Base-by-base conservation (phyloP, 1,140 invertebrate species). In the Mizuhopecten yessoensis region DNA sequence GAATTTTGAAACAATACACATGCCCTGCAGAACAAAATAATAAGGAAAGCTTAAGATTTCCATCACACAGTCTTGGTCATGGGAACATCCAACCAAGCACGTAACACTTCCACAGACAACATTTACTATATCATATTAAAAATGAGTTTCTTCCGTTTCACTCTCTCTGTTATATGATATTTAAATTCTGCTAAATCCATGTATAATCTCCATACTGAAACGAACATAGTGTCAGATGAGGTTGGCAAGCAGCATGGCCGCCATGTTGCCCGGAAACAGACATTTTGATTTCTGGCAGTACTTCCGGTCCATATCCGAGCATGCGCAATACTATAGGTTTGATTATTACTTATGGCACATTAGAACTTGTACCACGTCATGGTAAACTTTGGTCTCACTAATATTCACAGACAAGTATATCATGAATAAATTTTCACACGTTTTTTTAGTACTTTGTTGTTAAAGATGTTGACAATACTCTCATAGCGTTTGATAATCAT, bases 401-500 rank as follows among this genome's bases (percentile, higher is more conserved):
- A n/a, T 75, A 75, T 75, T 75, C 57, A 75, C 57, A 75, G 57
- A 75, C 20, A 75, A 75, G 17, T 75, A 75, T 75, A 75, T 75
- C 57, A 75, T 75, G 57, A 75, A 75, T 75, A 17, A 75, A 29
- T 75, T 75, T 75, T 75, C 57, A 75, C 57, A 75, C 57, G 57
- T 75, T 57, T 39, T 39, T 75, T 75, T 75, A 75, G 57, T 75
- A 75, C 57, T 75, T 75, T 75, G 57, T 29, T 75, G n/a, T 75
- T 75, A 17, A 75, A 75, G 23, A 17, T 29, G 57, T n/a, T 75
- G 57, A 29, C 57, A 29, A 75, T 45, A 29, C n/a, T 86, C 20
- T 90, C 89, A 90, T 90, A 90, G 86, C 15, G 89, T 42, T 36
- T 90, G 89, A 36, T 90, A 90, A n/a, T 75, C 86, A 45, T 90